Conservation (phyloP, 2,113 vertebrate genomes). For the Tauraco erythrolophus region DNA sequence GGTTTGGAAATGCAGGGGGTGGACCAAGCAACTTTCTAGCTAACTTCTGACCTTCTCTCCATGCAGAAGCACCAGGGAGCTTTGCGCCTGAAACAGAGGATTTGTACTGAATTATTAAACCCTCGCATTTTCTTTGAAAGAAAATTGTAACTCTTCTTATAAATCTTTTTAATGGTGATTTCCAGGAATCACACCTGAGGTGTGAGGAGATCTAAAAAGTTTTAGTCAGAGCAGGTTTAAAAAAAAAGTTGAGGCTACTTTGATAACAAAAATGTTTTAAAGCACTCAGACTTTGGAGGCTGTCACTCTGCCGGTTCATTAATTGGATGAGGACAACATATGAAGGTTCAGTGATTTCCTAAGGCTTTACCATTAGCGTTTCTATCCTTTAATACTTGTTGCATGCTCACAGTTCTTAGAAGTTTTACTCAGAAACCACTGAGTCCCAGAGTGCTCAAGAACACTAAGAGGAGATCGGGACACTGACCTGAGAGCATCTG, state of each 20-base stretch:
- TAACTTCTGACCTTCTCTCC: conserved; percentile 75
- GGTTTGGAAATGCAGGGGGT: background rate
- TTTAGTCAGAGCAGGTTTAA: background rate
- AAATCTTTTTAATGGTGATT: background rate
- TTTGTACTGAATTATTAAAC: background rate
- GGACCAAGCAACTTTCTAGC: conserved; percentile 70
- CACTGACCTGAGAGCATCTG: background rate
- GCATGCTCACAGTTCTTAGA: background rate
- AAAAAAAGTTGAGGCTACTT: background rate
- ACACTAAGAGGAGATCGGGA: background rate
- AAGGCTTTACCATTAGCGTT: background rate
- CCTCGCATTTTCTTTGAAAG: background rate
- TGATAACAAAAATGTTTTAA: background rate
- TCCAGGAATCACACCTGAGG: background rate
- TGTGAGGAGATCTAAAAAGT: background rate
- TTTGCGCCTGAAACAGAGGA: conserved; percentile 51
- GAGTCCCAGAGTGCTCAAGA: background rate
- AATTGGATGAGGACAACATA: background rate
- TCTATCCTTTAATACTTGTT: background rate
- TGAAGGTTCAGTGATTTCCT: background rate
- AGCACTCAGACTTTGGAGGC: background rate
- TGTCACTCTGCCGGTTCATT: background rate
- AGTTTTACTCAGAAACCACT: background rate
- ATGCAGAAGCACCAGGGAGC: conserved; percentile 40
- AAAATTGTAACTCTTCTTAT: background rate